These are phyloP conservation scores for Dicycla oo DNA, from an alignment of 2,888 invertebrate species.

Conservation along the genomic window DNA sequence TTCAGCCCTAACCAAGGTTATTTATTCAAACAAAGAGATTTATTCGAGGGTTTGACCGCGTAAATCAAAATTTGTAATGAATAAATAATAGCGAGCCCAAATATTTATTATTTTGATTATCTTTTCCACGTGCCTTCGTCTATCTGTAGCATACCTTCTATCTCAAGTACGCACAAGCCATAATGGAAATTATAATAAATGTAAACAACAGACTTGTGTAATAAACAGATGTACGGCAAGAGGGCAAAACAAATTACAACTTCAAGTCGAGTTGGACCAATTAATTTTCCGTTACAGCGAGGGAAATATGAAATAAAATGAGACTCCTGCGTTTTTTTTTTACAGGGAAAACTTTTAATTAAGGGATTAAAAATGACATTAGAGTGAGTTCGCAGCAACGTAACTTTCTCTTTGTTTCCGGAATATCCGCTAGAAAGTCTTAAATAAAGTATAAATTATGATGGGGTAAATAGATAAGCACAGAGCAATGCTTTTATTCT, in stretches of 20 bases:
- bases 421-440: slow-evolving; percentile 74
- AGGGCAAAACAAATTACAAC: slow-evolving; percentile 88
- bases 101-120: slow-evolving; percentile 61
- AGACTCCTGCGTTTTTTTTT: slow-evolving; percentile 78
- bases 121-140: slow-evolving; percentile 12
- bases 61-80: slow-evolving; percentile 57
- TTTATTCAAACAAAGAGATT: slow-evolving; percentile 58
- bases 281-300: slow-evolving; percentile 89
- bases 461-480: slow-evolving; percentile 75
- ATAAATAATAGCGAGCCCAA: slow-evolving; percentile 56
- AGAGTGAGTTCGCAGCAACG: slow-evolving; percentile 85
- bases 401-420: slow-evolving; percentile 83
- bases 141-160: slow-evolving; percentile 29
- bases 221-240: slow-evolving; percentile 85
- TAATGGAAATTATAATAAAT: slow-evolving; percentile 75
- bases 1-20: slow-evolving; percentile 37
- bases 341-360: slow-evolving; percentile 88
- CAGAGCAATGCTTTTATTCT: slow-evolving; percentile 64
- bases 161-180: slow-evolving; percentile 58
- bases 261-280: slow-evolving; percentile 87
- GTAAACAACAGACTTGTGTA: slow-evolving; percentile 80
- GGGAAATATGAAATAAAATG: slow-evolving; percentile 89
- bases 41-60: slow-evolving; percentile 41
- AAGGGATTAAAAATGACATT: slow-evolving; percentile 90
- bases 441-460: slow-evolving; percentile 65